phyloP scores from a whole-genome alignment of 1,140 invertebrate species.

The Triops longicaudatus region DNA sequence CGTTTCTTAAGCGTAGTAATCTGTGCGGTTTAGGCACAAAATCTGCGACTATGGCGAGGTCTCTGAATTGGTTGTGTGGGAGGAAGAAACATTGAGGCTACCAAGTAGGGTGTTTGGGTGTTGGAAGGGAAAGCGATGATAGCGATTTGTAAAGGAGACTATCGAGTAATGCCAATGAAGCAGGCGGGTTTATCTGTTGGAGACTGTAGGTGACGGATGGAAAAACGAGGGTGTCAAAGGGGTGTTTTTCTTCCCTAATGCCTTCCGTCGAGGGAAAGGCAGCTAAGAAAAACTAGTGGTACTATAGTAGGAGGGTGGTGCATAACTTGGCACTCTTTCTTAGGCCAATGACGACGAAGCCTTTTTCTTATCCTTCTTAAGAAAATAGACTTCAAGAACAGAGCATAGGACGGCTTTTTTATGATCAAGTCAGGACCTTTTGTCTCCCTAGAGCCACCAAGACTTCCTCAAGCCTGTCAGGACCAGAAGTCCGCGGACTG shows the following conservation, averaged over 20 bases:
- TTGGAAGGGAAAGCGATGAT: not conserved
- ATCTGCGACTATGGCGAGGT: too few species aligned
- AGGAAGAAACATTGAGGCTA: too few species aligned
- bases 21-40: not conserved
- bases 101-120: not conserved
- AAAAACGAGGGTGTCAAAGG: conserved; percentile 14
- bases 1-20: not conserved
- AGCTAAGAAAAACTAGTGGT: not conserved
- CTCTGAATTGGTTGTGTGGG: too few species aligned
- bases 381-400: conserved; percentile 8
- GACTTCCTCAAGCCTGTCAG: conserved; percentile 14
- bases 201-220: conserved; percentile 14
- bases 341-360: not conserved
- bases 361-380: conserved; percentile 11
- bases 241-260: conserved; percentile 12
- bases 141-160: not conserved
- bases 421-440: conserved; percentile 12
- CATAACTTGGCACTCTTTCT: conserved; percentile 11
- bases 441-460: conserved; percentile 10
- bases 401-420: conserved; percentile 1
- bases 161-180: not conserved
- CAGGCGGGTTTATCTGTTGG: not conserved
- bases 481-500: conserved; percentile 9
- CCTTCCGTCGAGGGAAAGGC: not conserved
- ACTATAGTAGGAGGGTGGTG: not conserved